Conservation (phyloP, 2,113 vertebrate species). For the Merops nubicus region DNA sequence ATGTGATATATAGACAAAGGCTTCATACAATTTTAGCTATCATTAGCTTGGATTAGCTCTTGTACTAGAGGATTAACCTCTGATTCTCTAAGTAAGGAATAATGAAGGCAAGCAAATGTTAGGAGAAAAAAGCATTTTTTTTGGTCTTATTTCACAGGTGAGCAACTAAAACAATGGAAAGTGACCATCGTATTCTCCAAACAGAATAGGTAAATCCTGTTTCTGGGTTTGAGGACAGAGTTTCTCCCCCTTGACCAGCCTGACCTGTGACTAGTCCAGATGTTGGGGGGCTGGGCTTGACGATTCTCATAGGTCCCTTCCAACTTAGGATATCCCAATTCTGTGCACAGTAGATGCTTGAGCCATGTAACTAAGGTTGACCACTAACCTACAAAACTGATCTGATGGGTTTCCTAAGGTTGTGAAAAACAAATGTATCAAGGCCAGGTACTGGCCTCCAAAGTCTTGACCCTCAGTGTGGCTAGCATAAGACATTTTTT, state of each 20-base stretch:
- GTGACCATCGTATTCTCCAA: background rate
- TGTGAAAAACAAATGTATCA: background rate
- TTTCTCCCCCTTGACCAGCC: background rate
- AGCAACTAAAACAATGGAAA: background rate
- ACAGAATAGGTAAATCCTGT: background rate
- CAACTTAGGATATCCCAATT: background rate
- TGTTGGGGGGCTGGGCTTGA: background rate
- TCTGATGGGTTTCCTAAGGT: background rate
- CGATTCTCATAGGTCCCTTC: background rate
- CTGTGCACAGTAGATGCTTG: background rate
- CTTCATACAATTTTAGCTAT: background rate
- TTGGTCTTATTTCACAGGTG: background rate
- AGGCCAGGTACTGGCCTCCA: background rate
- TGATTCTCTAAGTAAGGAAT: background rate
- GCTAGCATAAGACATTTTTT: background rate
- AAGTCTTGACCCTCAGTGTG: fast-evolving
- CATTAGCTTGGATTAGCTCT: background rate
- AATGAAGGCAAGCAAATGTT: background rate
- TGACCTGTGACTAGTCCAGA: background rate
- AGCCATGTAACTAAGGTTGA: background rate
- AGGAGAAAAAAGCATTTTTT: background rate
- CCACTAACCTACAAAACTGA: background rate
- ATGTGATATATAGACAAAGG: background rate
- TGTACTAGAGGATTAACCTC: background rate
- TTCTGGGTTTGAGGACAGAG: background rate